Conservation (phyloP, 2,797 vertebrate genomes). For the Pseudochirops cupreus region DNA sequence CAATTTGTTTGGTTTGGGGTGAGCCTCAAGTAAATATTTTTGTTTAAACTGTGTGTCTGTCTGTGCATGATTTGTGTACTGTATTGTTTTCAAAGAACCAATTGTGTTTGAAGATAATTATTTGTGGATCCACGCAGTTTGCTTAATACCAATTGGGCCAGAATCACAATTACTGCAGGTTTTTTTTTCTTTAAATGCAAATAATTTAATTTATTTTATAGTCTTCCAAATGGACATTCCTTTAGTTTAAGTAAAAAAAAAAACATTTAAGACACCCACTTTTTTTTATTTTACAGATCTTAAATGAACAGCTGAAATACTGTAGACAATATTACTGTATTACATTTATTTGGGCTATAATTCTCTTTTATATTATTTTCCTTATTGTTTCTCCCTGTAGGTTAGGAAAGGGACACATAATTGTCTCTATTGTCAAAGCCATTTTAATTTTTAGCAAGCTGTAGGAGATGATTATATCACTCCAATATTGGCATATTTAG, state of each 20-base stretch:
- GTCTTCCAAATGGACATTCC: conserved; percentile 62
- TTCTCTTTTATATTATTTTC: neutral
- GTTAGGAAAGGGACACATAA: conserved; percentile 23
- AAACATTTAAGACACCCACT: conserved; percentile 49
- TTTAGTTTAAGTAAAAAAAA: conserved; percentile 66
- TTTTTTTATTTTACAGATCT: conserved; percentile 62
- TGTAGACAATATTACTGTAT: neutral
- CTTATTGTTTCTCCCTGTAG: neutral
- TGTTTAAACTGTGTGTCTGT: conserved; percentile 82
- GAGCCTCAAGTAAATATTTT: conserved; percentile 82
- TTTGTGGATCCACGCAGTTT: conserved; percentile 77
- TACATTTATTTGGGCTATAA: neutral
- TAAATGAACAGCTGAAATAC: conserved; percentile 31
- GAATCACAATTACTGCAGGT: conserved; percentile 71
- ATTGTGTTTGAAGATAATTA: conserved; percentile 76
- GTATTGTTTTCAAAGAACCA: conserved; percentile 77
- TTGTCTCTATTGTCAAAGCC: neutral
- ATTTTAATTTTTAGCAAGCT: neutral
- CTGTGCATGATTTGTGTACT: conserved; percentile 82
- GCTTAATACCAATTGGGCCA: conserved; percentile 74
- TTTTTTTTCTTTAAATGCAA: conserved; percentile 73
- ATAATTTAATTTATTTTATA: conserved; percentile 66
- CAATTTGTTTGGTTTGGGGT: conserved; percentile 78
- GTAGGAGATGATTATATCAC: neutral
- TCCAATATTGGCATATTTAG: neutral